A percentile compares a stretch with the other conserved stretches of the same genome.
These are phyloP conservation scores for Muscina levida DNA, from an alignment of 2,888 invertebrate genomes.

Conservation along the genomic window DNA sequence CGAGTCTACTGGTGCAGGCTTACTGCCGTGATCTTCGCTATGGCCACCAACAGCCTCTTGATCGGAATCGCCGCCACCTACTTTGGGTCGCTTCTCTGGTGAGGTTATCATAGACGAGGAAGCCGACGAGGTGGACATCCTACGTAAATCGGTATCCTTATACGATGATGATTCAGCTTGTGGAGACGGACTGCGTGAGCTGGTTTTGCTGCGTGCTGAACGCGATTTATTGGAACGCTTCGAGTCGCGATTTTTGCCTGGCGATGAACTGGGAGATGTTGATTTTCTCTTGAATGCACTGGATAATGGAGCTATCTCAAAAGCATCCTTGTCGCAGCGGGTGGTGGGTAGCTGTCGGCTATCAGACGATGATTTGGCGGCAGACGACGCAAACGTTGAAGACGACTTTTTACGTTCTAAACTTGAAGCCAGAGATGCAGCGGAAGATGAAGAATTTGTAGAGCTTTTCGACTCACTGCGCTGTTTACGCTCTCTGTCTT, in stretches of 20 bases:
- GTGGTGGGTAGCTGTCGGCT: slow-evolving; percentile 26
- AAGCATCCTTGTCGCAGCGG: slow-evolving; percentile 69
- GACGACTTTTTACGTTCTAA: slow-evolving; percentile 68
- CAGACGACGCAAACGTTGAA: slow-evolving; percentile 34
- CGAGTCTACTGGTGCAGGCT: neutral
- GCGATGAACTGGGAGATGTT: slow-evolving; percentile 73
- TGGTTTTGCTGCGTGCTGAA: slow-evolving; percentile 64
- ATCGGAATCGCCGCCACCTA: slow-evolving; percentile 12
- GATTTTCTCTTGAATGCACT: slow-evolving; percentile 73
- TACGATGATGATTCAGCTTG: slow-evolving; percentile 37
- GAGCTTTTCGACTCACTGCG: slow-evolving; percentile 75
- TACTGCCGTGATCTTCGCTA: neutral
- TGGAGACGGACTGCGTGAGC: slow-evolving; percentile 77
- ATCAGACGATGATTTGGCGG: too few species aligned
- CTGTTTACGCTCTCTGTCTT: slow-evolving; percentile 72
- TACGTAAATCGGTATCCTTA: slow-evolving; percentile 74
- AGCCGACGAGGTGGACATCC: slow-evolving; percentile 59
- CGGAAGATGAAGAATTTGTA: slow-evolving; percentile 69
- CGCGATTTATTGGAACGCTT: slow-evolving; percentile 68
- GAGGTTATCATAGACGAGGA: slow-evolving; percentile 65
- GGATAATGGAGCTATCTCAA: slow-evolving; percentile 68
- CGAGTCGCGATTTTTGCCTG: slow-evolving; percentile 70
- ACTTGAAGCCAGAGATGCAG: slow-evolving; percentile 66
- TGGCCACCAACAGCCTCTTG: neutral
- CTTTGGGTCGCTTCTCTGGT: slow-evolving; percentile 67